phyloP scores from a whole-genome alignment of 2,888 invertebrate genomes.

The Oscheius sp. region DNA sequence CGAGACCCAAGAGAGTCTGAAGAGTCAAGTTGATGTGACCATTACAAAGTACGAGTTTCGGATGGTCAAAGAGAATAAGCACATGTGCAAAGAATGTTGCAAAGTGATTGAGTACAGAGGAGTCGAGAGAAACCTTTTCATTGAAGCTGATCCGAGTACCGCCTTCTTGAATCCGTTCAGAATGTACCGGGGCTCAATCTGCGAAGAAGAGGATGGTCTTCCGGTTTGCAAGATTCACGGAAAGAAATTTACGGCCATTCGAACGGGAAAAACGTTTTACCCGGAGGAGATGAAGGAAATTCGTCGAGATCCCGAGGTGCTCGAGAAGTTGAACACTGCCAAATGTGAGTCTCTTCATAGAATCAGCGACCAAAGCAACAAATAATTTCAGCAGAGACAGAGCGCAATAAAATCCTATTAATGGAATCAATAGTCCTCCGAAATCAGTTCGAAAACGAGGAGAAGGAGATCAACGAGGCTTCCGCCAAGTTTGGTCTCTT shows the following conservation, averaged over 20 bases:
- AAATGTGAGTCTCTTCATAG: not conserved
- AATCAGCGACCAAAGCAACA: not conserved
- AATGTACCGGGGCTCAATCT: not conserved
- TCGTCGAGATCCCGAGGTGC: not conserved
- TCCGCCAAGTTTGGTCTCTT: not conserved
- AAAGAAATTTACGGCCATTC: too few species aligned
- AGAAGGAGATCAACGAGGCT: conserved; percentile 1
- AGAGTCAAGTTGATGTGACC: not conserved
- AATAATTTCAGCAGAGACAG: not conserved
- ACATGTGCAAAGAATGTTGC: not conserved
- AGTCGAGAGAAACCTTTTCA: not conserved
- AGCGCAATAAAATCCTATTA: not conserved
- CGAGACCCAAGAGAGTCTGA: not conserved
- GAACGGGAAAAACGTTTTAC: not conserved
- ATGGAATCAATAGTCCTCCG: not conserved
- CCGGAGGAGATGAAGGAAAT: not conserved
- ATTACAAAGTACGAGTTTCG: not conserved
- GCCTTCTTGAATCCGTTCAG: not conserved
- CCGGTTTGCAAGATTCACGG: too few species aligned
- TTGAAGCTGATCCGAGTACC: not conserved
- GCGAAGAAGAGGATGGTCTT: too few species aligned
- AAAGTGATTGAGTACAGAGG: not conserved
- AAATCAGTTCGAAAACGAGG: not conserved
- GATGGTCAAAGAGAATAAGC: not conserved
- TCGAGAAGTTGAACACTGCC: not conserved